These are phyloP conservation scores for Drosophila serrata DNA, from an alignment of 1,140 invertebrate species.

Conservation along the genomic window DNA sequence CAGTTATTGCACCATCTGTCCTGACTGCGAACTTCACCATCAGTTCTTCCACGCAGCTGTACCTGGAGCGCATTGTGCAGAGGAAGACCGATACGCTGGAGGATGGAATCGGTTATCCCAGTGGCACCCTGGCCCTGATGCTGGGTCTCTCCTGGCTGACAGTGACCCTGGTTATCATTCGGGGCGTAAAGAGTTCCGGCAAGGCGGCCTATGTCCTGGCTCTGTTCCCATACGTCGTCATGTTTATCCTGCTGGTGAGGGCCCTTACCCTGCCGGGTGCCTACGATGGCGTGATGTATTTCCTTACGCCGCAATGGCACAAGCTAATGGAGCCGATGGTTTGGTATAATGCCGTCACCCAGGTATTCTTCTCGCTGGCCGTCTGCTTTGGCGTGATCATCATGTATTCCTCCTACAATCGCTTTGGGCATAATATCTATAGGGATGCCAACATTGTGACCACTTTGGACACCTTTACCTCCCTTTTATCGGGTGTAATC, in stretches of 20 bases:
- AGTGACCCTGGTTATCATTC: slow-evolving; percentile 91
- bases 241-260: slow-evolving; percentile 90
- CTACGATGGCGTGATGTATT: slow-evolving; percentile 91
- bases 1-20: too few relatives aligned
- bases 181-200: slow-evolving; percentile 91
- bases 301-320: slow-evolving; percentile 90
- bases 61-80: slow-evolving; percentile 88
- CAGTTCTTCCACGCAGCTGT: slow-evolving; percentile 45
- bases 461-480: slow-evolving; percentile 92
- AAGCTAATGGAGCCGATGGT: slow-evolving; percentile 89
- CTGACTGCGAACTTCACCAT: slow-evolving; percentile 5
- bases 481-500: slow-evolving; percentile 93
- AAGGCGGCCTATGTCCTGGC: slow-evolving; percentile 94
- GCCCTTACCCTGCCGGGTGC: slow-evolving; percentile 92
- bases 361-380: slow-evolving; percentile 87
- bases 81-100: slow-evolving; percentile 89
- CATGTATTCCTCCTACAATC: slow-evolving; percentile 94
- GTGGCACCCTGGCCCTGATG: slow-evolving; percentile 91
- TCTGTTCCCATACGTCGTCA: slow-evolving; percentile 93
- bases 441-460: slow-evolving; percentile 92
- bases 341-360: slow-evolving; percentile 92
- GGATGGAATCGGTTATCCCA: slow-evolving; percentile 90
- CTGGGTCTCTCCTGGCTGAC: slow-evolving; percentile 86
- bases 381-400: slow-evolving; percentile 94
- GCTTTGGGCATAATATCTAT: slow-evolving; percentile 92